These are phyloP conservation scores for Danio jaintianensis DNA, from an alignment of 2,797 vertebrate species.

Conservation along the genomic window DNA sequence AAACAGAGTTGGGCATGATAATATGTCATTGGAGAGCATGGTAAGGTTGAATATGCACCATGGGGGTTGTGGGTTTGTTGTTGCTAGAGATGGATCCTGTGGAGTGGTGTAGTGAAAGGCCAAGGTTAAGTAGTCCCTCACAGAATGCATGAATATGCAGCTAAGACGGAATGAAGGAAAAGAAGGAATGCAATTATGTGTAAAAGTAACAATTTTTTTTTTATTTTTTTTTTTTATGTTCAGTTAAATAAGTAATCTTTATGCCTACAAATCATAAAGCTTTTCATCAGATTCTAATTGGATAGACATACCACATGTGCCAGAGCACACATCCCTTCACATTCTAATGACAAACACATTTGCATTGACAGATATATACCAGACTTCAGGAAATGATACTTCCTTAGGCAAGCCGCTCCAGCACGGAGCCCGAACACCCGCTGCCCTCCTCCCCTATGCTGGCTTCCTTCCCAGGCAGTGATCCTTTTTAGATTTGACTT, in stretches of 20 bases:
- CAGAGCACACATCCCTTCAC: slow-evolving; percentile 23
- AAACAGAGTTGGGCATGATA: slow-evolving; percentile 31
- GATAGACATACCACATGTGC: neutral
- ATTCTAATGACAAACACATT: slow-evolving; percentile 53
- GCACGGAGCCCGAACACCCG: slow-evolving; percentile 51
- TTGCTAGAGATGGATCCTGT: slow-evolving; percentile 48
- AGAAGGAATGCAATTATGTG: neutral
- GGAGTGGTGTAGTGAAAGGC: slow-evolving; percentile 43
- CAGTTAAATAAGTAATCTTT: slow-evolving; percentile 14
- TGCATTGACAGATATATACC: slow-evolving; percentile 59
- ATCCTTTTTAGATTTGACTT: slow-evolving; percentile 61
- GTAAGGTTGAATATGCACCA: slow-evolving; percentile 40
- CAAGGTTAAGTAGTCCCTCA: slow-evolving; percentile 55
- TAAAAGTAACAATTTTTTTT: too few species aligned
- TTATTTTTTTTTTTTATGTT: neutral
- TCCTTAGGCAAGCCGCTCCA: slow-evolving; percentile 56
- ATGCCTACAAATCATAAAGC: neutral
- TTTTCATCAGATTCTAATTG: slow-evolving; percentile 38
- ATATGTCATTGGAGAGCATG: slow-evolving; percentile 47
- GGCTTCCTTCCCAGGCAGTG: slow-evolving; percentile 64
- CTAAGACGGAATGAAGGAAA: slow-evolving; percentile 7
- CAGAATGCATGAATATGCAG: slow-evolving; percentile 7
- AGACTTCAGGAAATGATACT: slow-evolving; percentile 62
- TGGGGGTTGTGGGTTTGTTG: slow-evolving; percentile 47
- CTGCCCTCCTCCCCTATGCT: slow-evolving; percentile 45